phyloP scores from a whole-genome alignment of 2,888 invertebrate genomes.

The Euzophera pinguis region DNA sequence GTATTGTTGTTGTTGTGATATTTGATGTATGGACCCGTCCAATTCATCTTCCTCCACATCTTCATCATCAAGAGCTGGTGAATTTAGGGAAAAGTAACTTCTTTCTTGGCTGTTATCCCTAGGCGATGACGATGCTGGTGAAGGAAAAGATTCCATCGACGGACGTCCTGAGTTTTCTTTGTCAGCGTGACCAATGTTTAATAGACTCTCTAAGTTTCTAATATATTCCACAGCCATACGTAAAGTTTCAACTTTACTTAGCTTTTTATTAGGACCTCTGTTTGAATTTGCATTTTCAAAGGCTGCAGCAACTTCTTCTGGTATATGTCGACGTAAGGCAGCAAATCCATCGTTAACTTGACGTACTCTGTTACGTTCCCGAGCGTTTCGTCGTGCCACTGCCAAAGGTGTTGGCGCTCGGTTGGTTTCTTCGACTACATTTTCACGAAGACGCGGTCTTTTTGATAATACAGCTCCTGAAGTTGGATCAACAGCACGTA shows the following conservation, averaged over 20 bases:
- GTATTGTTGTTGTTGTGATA: constrained; percentile 78
- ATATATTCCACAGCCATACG: constrained; percentile 96
- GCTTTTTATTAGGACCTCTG: constrained; percentile 85
- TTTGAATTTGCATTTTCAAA: constrained; percentile 84
- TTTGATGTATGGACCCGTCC: constrained; percentile 61
- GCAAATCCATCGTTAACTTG: constrained; percentile 96
- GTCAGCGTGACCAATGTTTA: constrained; percentile 83
- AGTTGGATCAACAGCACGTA: constrained; percentile 55
- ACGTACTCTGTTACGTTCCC: constrained; percentile 95
- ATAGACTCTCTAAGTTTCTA: constrained; percentile 86
- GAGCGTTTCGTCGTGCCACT: constrained; percentile 93
- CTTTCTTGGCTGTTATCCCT: constrained; percentile 77
- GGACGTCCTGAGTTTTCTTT: constrained; percentile 66
- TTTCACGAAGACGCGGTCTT: constrained; percentile 60
- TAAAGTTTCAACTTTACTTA: constrained; percentile 93
- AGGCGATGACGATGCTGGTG: constrained; percentile 73
- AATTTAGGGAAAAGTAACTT: constrained; percentile 66
- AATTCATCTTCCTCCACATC: constrained; percentile 69
- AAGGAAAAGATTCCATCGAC: constrained; percentile 72
- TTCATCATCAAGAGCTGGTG: constrained; percentile 68
- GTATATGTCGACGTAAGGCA: constrained; percentile 91
- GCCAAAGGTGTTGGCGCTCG: constrained; percentile 86
- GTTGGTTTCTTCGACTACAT: constrained; percentile 62
- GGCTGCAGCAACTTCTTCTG: constrained; percentile 87
- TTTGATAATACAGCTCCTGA: constrained; percentile 52